phyloP scores from a whole-genome alignment of 1,140 invertebrate genomes.

The Limonius californicus region DNA sequence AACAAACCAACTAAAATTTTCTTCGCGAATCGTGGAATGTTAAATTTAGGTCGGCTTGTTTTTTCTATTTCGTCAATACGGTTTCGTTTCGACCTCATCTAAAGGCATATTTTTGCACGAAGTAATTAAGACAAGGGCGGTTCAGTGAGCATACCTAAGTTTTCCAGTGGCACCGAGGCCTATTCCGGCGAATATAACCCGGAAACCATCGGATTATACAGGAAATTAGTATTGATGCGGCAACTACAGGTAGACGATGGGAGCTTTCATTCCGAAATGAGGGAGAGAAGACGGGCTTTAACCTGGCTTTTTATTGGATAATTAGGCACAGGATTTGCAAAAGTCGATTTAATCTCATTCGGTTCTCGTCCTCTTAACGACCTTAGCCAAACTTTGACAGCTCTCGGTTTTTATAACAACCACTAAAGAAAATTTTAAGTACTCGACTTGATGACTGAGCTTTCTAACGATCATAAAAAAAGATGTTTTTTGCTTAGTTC shows the following conservation, averaged over 20 bases:
- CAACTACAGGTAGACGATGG: neutral
- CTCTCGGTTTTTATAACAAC: neutral
- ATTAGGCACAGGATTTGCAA: neutral
- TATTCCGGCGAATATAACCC: neutral
- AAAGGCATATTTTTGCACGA: too few species aligned
- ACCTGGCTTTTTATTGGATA: neutral
- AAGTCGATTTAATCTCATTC: conserved; percentile 1
- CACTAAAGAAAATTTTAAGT: neutral
- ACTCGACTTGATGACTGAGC: neutral
- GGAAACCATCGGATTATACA: conserved; percentile 6
- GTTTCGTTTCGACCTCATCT: too few species aligned
- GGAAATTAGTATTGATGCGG: conserved; percentile 13
- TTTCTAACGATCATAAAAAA: neutral
- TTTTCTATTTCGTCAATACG: too few species aligned
- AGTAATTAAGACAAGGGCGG: too few species aligned
- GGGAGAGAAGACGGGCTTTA: neutral
- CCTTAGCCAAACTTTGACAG: neutral
- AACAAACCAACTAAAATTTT: too few species aligned
- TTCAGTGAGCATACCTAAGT: too few species aligned
- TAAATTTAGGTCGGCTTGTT: too few species aligned
- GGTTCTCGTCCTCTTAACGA: neutral
- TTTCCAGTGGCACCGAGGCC: too few species aligned
- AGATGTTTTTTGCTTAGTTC: neutral
- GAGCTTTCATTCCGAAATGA: neutral
- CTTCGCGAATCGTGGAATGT: too few species aligned